These are phyloP conservation scores for Heliconius hewitsoni DNA, from an alignment of 1,140 invertebrate species.

Conservation along the genomic window DNA sequence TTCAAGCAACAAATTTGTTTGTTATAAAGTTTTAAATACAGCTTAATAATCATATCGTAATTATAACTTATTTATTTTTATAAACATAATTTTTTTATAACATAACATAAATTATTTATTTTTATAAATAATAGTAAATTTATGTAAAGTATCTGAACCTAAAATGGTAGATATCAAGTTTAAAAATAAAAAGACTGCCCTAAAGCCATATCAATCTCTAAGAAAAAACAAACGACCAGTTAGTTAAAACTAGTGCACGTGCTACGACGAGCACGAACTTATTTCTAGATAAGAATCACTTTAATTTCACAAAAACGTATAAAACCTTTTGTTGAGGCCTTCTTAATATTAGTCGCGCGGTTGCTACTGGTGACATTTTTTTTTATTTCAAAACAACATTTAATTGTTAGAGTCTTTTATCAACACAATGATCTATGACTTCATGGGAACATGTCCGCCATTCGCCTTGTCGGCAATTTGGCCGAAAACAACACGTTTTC, in stretches of 20 bases:
- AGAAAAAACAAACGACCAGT: constrained; percentile 39
- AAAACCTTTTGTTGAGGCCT: constrained; percentile 68
- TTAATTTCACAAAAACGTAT: constrained; percentile 68
- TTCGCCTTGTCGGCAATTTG: constrained; percentile 70
- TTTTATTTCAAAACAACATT: constrained; percentile 62
- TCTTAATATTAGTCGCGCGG: constrained; percentile 74
- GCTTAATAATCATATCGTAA: too few species aligned
- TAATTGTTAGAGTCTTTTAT: constrained; percentile 74
- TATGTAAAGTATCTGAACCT: too few species aligned
- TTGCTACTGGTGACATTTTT: constrained; percentile 65
- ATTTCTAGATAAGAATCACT: constrained; percentile 72
- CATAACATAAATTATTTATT: too few species aligned
- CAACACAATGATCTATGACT: constrained; percentile 69
- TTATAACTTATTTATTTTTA: too few species aligned
- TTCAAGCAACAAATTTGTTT: too few species aligned
- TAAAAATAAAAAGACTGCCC: too few species aligned
- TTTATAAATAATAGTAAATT: too few species aligned
- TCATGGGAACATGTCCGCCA: constrained; percentile 76
- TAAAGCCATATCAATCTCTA: constrained; percentile 1
- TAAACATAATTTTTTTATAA: too few species aligned
- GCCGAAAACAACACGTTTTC: constrained; percentile 62
- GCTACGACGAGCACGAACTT: constrained; percentile 60
- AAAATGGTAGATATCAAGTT: neutral
- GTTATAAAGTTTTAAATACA: too few species aligned
- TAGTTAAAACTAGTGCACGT: constrained; percentile 75